Evolutionary conservation across 2,888 invertebrate genomes (phyloP), one percentile per base, ranked within the genome.

Genomic region (Cheilosia pagana): DNA sequence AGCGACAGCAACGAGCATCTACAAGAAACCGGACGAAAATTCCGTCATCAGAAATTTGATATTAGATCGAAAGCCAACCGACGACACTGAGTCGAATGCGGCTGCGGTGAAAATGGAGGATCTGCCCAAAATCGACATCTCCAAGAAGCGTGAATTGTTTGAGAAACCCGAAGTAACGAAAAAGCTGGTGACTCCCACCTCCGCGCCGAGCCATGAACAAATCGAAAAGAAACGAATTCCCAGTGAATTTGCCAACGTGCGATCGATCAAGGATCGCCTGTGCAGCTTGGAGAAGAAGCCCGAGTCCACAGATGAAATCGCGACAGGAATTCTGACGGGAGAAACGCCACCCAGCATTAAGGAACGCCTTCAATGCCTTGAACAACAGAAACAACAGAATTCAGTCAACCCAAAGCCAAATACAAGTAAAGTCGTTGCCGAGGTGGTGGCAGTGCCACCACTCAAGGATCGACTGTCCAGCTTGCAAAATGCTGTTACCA

Each of bases 131-230:
- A 95, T 96, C 25, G 95, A 96, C 90, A 95, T 97, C 87, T 94
- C 95, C 76, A 96, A 96, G 92, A 93, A 96, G 88, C 95, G 96
- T 88, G 96, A 96, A 91, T 94, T 97, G 81, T 97, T 97, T 88
- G 97, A 97, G 91, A 94, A 94, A 87, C 95, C 95, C 88, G 85
- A 82, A 43, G 48, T 71, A 14, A 60, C 60, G 60, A 86, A 85
- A 59, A 62, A 35, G 14, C 16, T 16, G 16, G 43, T 60, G 16
- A 57, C 57, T 31, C 41, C 52, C 39, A 53, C 76, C 16, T 25
- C 59, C 23, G 48, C 48, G 21, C 75, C 71, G 4, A 67, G 71
- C 39, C 53, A 62, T 39, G 91, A 90, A 55, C 85, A 85, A 83
- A 86, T 48, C 31, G 83, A 81, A 43, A 85, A 78, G 81, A 74